phyloP scores from a whole-genome alignment of 2,888 invertebrate genomes.

The Blastobasis adustella region DNA sequence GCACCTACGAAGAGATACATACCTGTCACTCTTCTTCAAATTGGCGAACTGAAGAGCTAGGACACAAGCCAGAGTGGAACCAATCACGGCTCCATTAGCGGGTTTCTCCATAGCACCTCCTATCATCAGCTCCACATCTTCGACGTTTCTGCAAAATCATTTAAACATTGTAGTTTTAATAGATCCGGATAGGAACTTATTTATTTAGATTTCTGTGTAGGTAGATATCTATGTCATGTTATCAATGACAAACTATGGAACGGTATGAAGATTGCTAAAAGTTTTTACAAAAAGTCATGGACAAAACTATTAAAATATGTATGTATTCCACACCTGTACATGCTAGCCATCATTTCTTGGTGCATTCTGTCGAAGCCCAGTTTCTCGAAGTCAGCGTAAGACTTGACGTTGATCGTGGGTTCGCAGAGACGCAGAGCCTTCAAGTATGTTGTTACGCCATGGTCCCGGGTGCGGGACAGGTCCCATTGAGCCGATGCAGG shows the following conservation, averaged over 20 bases:
- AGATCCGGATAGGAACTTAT: no score
- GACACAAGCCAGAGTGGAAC: conserved; percentile 92
- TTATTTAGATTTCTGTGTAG: no score
- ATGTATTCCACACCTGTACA: conserved; percentile 73
- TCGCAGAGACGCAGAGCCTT: conserved; percentile 80
- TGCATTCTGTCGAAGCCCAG: conserved; percentile 73
- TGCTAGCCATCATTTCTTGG: conserved; percentile 77
- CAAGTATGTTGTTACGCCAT: conserved; percentile 85
- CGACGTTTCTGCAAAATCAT: conserved; percentile 66
- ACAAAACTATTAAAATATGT: no score
- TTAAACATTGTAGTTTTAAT: neutral
- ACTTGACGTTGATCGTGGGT: conserved; percentile 61
- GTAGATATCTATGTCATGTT: no score
- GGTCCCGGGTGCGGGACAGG: conserved; percentile 79
- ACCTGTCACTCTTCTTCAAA: conserved; percentile 86
- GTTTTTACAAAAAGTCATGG: no score
- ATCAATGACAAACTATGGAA: no score
- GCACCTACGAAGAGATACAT: conserved; percentile 1
- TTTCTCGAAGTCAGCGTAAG: conserved; percentile 74
- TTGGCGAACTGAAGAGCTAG: conserved; percentile 88
- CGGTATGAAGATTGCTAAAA: no score
- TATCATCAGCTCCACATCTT: conserved; percentile 89
- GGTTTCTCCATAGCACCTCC: conserved; percentile 90
- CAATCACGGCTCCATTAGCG: conserved; percentile 86
- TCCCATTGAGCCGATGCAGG: conserved; percentile 62